phyloP scores from a whole-genome alignment of 2,113 vertebrate genomes.

The Cinclus cinclus region DNA sequence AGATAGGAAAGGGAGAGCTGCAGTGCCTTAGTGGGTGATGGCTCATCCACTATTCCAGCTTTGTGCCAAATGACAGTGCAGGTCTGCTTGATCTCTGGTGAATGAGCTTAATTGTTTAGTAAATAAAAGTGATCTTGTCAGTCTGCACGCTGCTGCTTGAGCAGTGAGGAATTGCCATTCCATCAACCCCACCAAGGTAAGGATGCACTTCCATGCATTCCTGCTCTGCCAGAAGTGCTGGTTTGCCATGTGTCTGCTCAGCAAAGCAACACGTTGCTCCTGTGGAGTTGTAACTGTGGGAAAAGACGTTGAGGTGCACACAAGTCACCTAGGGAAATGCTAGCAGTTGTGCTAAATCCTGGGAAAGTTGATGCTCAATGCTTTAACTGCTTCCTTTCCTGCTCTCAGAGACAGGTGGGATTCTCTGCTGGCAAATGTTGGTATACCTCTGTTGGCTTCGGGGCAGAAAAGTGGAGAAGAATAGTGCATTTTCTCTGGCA shows the following conservation, averaged over 20 bases:
- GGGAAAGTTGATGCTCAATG: not conserved
- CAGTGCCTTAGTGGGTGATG: not conserved
- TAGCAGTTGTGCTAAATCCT: not conserved
- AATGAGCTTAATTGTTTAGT: slow-evolving; percentile 18
- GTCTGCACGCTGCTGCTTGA: not conserved
- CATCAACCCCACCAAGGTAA: not conserved
- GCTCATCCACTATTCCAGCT: not conserved
- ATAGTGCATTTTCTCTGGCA: not conserved
- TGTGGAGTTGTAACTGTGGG: not conserved
- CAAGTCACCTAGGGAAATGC: not conserved
- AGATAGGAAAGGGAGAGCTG: not conserved
- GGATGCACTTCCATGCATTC: rapidly evolving
- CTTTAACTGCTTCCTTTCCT: not conserved
- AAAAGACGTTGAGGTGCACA: not conserved
- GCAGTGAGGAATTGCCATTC: not conserved
- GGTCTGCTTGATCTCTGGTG: not conserved
- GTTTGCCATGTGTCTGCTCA: not conserved
- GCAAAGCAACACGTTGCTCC: not conserved
- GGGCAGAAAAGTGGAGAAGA: not conserved
- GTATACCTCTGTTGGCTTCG: not conserved
- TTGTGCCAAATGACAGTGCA: not conserved
- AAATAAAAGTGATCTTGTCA: slow-evolving; percentile 34
- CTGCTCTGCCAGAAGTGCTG: not conserved
- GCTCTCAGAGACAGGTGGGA: not conserved
- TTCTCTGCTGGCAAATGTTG: not conserved